Evolutionary conservation across 2,113 vertebrate genomes (phyloP).

Genomic region (Pelvicachromis taeniatus): DNA sequence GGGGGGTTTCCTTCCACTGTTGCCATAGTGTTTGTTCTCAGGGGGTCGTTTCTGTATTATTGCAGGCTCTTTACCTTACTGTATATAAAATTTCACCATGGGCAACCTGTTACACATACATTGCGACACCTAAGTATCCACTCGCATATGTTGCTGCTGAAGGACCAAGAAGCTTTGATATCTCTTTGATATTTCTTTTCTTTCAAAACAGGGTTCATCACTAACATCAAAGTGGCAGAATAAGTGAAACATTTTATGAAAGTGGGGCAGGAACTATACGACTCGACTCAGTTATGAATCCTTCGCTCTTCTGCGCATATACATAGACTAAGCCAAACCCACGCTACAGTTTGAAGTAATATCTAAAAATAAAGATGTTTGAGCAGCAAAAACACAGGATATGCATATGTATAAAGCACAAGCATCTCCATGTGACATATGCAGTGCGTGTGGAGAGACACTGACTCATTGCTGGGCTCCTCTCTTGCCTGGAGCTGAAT

Average conservation of each 20-base stretch:
- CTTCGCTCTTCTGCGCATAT: background rate
- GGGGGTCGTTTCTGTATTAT: background rate
- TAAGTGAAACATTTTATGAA: background rate
- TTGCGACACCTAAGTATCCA: background rate
- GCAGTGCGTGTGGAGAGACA: conserved; percentile 19
- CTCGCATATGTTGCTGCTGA: background rate
- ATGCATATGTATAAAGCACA: conserved; percentile 37
- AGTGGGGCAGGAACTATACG: background rate
- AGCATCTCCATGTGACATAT: conserved; percentile 24
- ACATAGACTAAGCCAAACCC: background rate
- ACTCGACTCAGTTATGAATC: background rate
- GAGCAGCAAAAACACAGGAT: background rate
- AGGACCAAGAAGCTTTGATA: background rate
- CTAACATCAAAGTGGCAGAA: background rate
- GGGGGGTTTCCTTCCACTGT: background rate
- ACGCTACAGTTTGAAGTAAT: background rate
- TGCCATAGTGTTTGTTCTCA: background rate
- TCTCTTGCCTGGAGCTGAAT: conserved; percentile 23
- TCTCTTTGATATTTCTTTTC: background rate
- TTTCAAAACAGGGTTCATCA: background rate
- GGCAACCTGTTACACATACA: background rate
- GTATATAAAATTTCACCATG: background rate
- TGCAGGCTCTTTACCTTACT: background rate
- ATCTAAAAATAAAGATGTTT: conserved; percentile 32
- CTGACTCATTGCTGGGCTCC: conserved; percentile 11